These are phyloP conservation scores for Emydoidea blandingii DNA, from an alignment of 2,797 vertebrate species.

Conservation along the genomic window DNA sequence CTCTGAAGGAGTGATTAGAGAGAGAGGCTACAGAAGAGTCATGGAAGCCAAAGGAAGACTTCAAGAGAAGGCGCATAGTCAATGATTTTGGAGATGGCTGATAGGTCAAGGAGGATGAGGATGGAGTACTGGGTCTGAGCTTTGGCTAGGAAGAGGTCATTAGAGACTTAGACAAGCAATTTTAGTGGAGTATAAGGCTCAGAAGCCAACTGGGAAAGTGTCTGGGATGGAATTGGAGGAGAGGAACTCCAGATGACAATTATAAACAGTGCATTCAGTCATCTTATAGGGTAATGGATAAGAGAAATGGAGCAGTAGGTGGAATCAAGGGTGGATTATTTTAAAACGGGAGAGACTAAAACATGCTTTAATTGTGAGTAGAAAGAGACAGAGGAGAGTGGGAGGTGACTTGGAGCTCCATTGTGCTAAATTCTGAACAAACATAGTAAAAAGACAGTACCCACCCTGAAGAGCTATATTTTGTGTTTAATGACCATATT, in stretches of 20 bases:
- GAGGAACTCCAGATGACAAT: background rate
- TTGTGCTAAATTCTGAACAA: background rate
- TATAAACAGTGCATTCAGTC: background rate
- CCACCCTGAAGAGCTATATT: background rate
- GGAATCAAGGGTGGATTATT: background rate
- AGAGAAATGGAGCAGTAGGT: background rate
- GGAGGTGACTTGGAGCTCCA: background rate
- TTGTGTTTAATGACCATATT: too few species aligned
- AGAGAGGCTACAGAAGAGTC: background rate
- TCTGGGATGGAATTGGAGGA: background rate
- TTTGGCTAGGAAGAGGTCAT: background rate
- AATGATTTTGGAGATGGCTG: background rate
- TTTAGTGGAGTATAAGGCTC: background rate
- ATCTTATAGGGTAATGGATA: background rate
- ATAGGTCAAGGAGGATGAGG: background rate
- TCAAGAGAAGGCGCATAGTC: background rate
- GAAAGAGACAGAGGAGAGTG: background rate
- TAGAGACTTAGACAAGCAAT: background rate
- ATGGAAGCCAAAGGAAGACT: background rate
- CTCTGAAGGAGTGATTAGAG: background rate
- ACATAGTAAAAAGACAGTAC: background rate
- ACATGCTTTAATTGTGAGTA: background rate
- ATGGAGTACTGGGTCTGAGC: background rate
- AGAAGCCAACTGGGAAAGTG: background rate
- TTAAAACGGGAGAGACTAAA: background rate